These are phyloP conservation scores for Drosophila bunnanda DNA, from an alignment of 2,888 invertebrate genomes.

Conservation along the genomic window DNA sequence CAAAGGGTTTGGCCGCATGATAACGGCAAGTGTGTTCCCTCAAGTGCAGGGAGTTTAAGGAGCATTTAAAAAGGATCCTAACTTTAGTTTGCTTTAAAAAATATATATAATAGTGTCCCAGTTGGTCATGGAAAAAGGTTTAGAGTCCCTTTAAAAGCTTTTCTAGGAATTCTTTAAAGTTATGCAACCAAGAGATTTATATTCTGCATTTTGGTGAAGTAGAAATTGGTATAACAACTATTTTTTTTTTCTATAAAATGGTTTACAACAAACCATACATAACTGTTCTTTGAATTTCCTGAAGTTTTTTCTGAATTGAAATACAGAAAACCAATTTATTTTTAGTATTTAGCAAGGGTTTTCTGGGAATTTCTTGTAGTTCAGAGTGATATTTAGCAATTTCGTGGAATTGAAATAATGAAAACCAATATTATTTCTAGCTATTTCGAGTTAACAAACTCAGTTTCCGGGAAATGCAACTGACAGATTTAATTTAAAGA, in stretches of 20 bases:
- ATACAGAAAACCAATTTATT: not conserved
- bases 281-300: too few relatives aligned
- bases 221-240: not conserved
- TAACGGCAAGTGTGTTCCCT: slow-evolving; percentile 14
- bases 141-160: not conserved
- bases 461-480: not conserved
- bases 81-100: slow-evolving; percentile 9
- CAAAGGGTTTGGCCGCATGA: slow-evolving; percentile 32
- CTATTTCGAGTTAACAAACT: not conserved
- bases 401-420: not conserved
- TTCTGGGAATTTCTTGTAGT: not conserved
- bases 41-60: slow-evolving; percentile 14
- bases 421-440: not conserved
- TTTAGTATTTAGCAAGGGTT: too few relatives aligned
- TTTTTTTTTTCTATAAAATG: too few relatives aligned
- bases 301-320: not conserved
- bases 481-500: not conserved
- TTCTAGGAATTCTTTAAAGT: not conserved
- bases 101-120: too few relatives aligned
- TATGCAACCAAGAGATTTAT: not conserved
- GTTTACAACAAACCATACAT: too few relatives aligned
- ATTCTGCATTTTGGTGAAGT: not conserved
- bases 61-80: slow-evolving; percentile 10
- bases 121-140: not conserved
- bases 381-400: not conserved